Conservation (phyloP, 2,113 vertebrate species). For the Mirounga angustirostris region DNA sequence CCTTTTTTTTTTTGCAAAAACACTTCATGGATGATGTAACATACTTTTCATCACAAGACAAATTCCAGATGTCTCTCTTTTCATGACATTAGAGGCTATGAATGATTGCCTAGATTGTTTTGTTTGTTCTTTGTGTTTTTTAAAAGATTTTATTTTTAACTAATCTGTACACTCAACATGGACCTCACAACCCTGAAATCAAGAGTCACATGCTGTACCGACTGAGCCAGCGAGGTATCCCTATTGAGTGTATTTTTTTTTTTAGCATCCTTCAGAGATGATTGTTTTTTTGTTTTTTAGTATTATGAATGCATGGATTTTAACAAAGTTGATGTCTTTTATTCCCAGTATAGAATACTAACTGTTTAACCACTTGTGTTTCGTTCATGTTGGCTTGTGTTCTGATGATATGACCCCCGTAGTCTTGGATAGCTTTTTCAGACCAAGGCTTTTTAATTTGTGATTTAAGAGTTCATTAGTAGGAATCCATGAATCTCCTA, state of each 20-base stretch:
- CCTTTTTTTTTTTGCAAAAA: background rate
- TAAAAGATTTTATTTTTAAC: background rate
- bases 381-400: background rate
- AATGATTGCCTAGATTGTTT: background rate
- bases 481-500: background rate
- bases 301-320: background rate
- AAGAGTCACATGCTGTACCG: background rate
- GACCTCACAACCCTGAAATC: background rate
- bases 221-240: background rate
- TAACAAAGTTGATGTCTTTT: constrained; percentile 5
- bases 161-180: background rate
- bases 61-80: background rate
- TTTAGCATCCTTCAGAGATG: background rate
- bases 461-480: background rate
- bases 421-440: constrained; percentile 1
- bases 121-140: background rate
- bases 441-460: background rate
- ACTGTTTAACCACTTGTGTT: background rate
- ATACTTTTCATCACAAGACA: background rate
- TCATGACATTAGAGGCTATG: background rate
- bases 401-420: background rate
- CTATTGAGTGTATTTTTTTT: background rate
- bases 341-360: background rate
- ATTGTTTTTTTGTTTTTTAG: background rate
- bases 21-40: background rate